Base-by-base conservation (phyloP, 1,140 invertebrate genomes). In the Planococcus citri region DNA sequence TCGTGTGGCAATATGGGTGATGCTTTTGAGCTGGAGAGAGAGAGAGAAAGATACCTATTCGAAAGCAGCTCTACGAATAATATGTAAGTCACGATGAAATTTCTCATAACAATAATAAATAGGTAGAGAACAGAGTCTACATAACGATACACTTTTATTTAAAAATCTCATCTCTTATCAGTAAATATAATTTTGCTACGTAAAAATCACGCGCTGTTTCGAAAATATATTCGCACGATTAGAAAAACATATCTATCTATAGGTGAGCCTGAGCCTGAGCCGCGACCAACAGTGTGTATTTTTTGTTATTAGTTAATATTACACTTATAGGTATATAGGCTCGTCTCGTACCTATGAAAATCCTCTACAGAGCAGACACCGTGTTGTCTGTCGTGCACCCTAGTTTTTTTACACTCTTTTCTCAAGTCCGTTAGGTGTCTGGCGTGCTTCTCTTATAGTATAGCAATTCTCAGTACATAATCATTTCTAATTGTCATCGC, bases 51-150 rank as follows among this genome's bases (percentile, higher is more conserved):
- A n/a, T n/a, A n/a, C n/a, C n/a, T 51, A 51, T 51, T 51, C 17
- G 41, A 51, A 51, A 51, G 41, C 41, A 51, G n/a, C n/a, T n/a
- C n/a, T n/a, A 51, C 6, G n/a, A 51, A 51, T 51, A 51, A 51
- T 51, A 51, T 51, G 41, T 51, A 51, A 51, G 41, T 51, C 41
- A 51, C 41, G 41, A 51, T 20, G 41, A 51, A 51, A 51, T 51
- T 51, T 51, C 41, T 51, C 41, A 51, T 51, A 51, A 37, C 33
- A 37, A 37, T 37, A 37, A 37, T 8, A 37, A 37, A 37, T 37
- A 8, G 33, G 33, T 37, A 37, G 6, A n/a, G n/a, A n/a, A n/a
- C n/a, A n/a, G n/a, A n/a, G n/a, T n/a, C n/a, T n/a, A n/a, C n/a
- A n/a, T n/a, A n/a, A n/a, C n/a, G n/a, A n/a, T n/a, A 14, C 6